Conservation (phyloP, 2,797 vertebrate species). For the Notolabrus celidotus region DNA sequence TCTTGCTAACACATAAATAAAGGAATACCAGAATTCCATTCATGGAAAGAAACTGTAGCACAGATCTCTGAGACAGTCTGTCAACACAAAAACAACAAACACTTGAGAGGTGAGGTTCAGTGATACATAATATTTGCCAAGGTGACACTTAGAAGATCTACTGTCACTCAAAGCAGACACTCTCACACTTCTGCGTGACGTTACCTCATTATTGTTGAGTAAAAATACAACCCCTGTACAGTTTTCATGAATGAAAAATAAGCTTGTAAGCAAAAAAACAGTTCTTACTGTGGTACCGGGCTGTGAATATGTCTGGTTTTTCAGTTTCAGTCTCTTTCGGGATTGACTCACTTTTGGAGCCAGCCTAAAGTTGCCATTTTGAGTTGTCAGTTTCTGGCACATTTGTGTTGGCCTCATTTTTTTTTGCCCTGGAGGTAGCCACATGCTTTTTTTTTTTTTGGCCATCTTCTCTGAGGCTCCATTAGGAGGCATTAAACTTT, state of each 20-base stretch:
- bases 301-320: not conserved
- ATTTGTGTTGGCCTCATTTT: not conserved
- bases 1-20: too few relatives aligned
- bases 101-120: not conserved
- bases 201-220: not conserved
- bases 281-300: not conserved
- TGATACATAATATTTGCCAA: not conserved
- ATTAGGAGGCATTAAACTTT: not conserved
- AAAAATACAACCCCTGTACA: not conserved
- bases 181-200: too few relatives aligned
- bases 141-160: not conserved
- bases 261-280: too few relatives aligned
- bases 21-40: too few relatives aligned
- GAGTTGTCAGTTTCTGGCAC: not conserved
- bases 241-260: not conserved
- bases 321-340: not conserved
- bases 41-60: too few relatives aligned
- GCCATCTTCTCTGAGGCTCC: not conserved
- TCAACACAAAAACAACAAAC: too few relatives aligned
- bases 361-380: not conserved
- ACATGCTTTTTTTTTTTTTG: conserved; percentile 2
- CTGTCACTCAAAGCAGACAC: not conserved
- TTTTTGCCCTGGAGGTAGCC: not conserved
- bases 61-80: not conserved
- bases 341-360: not conserved